A percentile compares a stretch with the other conserved stretches of the same genome.
These are phyloP conservation scores for Anadara kagoshimensis DNA, from an alignment of 1,140 invertebrate genomes.

Conservation along the genomic window DNA sequence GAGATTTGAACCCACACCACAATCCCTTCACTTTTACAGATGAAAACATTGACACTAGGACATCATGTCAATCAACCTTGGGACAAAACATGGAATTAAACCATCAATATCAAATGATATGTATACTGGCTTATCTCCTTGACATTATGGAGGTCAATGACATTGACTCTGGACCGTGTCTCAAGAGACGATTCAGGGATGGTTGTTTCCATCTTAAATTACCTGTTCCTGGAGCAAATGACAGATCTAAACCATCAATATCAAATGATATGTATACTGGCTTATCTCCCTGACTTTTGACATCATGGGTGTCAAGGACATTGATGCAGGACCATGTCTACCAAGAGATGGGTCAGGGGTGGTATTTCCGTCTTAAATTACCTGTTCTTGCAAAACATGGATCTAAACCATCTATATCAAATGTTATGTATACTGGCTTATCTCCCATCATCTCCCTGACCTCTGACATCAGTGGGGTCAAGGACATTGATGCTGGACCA, in stretches of 20 bases:
- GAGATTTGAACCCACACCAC: no score
- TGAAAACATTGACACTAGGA: no score
- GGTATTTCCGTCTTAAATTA: no score
- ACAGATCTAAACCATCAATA: constrained; percentile 89
- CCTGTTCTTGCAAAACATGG: constrained; percentile 88
- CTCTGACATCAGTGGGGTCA: constrained; percentile 65
- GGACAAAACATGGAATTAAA: constrained; percentile 87
- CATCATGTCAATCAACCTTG: no score
- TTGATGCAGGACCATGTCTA: constrained; percentile 64
- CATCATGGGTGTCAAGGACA: constrained; percentile 65
- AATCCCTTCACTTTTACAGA: no score
- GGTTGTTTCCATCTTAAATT: no score
- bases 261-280: constrained; percentile 93
- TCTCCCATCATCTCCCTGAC: constrained; percentile 72
- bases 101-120: constrained; percentile 95
- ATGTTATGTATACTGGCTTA: constrained; percentile 89
- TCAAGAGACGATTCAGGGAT: no score
- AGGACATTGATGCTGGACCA: no score
- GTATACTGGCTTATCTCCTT: constrained; percentile 83
- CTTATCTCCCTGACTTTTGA: constrained; percentile 73
- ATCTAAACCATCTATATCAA: constrained; percentile 93
- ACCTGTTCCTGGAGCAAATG: constrained; percentile 88
- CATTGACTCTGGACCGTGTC: no score
- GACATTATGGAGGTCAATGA: constrained; percentile 64
- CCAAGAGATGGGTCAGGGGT: no score